Evolutionary conservation across 2,797 vertebrate species (phyloP), one percentile per base, ranked within the genome.

Genomic region (Bucorvus abyssinicus): DNA sequence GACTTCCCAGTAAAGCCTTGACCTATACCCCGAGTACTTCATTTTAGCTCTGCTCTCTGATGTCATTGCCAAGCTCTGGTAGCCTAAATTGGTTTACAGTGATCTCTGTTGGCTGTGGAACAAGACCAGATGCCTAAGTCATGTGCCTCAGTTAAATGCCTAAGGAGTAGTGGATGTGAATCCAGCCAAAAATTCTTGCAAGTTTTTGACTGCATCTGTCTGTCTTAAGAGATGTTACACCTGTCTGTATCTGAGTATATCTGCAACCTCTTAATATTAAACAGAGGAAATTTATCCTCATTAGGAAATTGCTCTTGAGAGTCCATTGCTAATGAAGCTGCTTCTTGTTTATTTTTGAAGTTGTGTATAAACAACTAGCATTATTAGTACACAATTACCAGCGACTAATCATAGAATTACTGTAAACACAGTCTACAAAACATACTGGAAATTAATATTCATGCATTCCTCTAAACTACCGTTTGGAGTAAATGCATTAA

Each of bases 371-470:
- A 97, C 91, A 96, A 73, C 92, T 89, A 95, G 57, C 73, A 94
- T 97, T 98, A 97, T 97, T 97, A 96, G 93, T 96, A 97, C 85
- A 97, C 94, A 97, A 96, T 98, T 98, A 96, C 95, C 83, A 93
- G 87, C 94, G 84, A 97, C 89, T 96, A 97, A 98, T 98, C 97
- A 97, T 88, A 93, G 91, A 96, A 97, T 98, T 97, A 92, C 94
- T 91, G 92, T 97, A 98, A 98, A 98, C 95, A 94, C 49, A 90
- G 77, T 93, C 96, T 88, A 95, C 63, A 97, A 95, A 88, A 97
- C 94, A 95, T 93, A 80, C 89, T 96, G 89, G 88, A 97, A 97
- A 95, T 98, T 96, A 98, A 97, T 97, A 97, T 98, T 97, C 94
- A 97, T 97, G 91, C 90, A 90, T 96, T 96, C 80, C 61, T 93